Percentiles rank a stretch among this genome's conserved stretches.
Evolutionary conservation across 2,888 invertebrate species (phyloP).

Genomic region (Mechanitis mazaeus): DNA sequence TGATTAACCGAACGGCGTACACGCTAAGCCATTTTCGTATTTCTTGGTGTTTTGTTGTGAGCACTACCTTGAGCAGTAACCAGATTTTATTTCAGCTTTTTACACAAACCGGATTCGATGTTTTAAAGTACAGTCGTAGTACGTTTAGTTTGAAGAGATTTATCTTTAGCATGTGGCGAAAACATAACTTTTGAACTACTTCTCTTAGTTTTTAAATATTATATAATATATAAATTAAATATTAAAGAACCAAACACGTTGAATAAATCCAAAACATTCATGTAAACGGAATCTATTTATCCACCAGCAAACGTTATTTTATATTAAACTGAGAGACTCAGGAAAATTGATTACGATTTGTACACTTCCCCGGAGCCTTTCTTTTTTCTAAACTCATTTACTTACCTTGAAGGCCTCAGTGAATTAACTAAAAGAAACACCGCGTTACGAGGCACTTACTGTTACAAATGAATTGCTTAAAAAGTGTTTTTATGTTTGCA

Average conservation of each 20-base stretch:
- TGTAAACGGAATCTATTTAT: conserved; percentile 11
- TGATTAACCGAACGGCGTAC: conserved; percentile 75
- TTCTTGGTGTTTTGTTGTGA: conserved; percentile 60
- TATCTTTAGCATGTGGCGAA: conserved; percentile 8
- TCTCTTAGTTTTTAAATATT: too few relatives aligned
- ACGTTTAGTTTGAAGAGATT: conserved; percentile 21
- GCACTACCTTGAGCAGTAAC: conserved; percentile 53
- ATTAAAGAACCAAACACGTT: too few relatives aligned
- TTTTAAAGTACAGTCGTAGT: conserved; percentile 15
- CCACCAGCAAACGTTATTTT: conserved; percentile 18
- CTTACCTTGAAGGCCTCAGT: conserved; percentile 39
- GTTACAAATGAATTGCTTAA: conserved; percentile 61
- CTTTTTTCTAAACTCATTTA: conserved; percentile 60
- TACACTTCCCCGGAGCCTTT: conserved; percentile 49
- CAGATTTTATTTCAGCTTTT: conserved; percentile 32
- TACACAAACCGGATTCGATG: conserved; percentile 27
- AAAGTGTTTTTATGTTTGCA: conserved; percentile 51
- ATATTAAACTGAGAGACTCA: conserved; percentile 30
- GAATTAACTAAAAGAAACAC: conserved; percentile 60
- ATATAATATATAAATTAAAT: too few relatives aligned
- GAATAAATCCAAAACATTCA: neutral
- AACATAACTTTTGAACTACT: too few relatives aligned
- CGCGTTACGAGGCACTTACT: conserved; percentile 57
- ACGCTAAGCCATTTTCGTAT: conserved; percentile 64
- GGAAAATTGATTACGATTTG: conserved; percentile 59